Base-by-base conservation (phyloP, 2,888 invertebrate species). In the Diplazon laetatorius region DNA sequence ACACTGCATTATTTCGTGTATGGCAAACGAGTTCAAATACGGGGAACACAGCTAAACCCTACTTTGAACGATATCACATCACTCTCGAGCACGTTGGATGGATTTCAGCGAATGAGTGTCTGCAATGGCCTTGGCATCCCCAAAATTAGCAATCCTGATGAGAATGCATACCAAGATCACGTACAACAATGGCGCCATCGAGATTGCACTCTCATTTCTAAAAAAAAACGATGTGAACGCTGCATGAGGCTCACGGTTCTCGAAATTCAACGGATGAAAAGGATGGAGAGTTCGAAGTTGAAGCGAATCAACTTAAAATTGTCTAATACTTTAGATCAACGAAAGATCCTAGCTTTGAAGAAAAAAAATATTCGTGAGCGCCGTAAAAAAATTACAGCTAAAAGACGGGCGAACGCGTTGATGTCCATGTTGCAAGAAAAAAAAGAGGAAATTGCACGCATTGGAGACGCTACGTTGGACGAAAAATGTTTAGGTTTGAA, bases 1-100 rank as follows among this genome's bases (percentile, higher is more conserved):
- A 42, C 52, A 39, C 16, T 72, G 0, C 30, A 25, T 30, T 63
- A 72, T 55, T 46, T 35, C 46, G 72, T 72, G n/a, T 37, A 72
- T 10, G 55, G 72, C 12, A 22, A 46, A 25, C 63, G 30, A 14
- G 37, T 57, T 55, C 14, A 44, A 39, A 48, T 16, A 22, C 20
- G 48, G 39, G 57, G 30, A 22, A 48, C 25, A 14, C 20, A 59
- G 39, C 69, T 69, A 10, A 12, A 4, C 20, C 14, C 18, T 44
- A 46, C 25, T 30, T 69, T 69, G 20, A 57, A 59, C 10, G n/a
- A 12, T 14, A 12, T 35, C 14, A 18, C 59, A 25, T 30, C 14
- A n/a, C 57, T 69, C 8, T 55, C 42, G 12, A 35, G 44, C 14
- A 57, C 57, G 20, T 39, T 69, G 12, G 10, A 35, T 4, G 46